These are phyloP conservation scores for Proales similis DNA, from an alignment of 1,140 invertebrate species.

Conservation along the genomic window DNA sequence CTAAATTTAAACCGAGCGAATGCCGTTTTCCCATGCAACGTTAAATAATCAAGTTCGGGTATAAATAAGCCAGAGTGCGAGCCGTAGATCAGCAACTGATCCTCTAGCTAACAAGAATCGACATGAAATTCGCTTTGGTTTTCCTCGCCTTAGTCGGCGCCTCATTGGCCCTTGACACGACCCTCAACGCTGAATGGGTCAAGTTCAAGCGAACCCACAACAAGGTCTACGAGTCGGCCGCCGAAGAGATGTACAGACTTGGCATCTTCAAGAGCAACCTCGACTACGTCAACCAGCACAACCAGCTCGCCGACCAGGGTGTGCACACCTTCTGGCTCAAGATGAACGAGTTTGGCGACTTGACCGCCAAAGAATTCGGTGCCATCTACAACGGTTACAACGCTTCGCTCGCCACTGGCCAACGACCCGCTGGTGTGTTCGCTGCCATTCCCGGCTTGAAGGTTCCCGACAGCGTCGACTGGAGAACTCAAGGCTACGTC, in stretches of 20 bases:
- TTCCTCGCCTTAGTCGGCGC: slow-evolving; percentile 12
- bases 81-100: no score
- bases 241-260: slow-evolving; percentile 17
- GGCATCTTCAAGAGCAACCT: slow-evolving; percentile 41
- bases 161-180: slow-evolving; percentile 11
- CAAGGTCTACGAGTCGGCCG: not conserved
- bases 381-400: slow-evolving; percentile 16
- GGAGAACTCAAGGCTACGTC: slow-evolving; percentile 31
- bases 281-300: slow-evolving; percentile 44
- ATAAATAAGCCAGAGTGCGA: no score
- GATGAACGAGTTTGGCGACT: slow-evolving; percentile 46
- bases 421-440: not conserved
- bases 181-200: slow-evolving; percentile 16
- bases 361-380: slow-evolving; percentile 38
- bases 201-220: slow-evolving; percentile 9
- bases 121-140: no score
- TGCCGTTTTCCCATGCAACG: no score
- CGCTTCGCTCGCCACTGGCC: not conserved
- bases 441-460: slow-evolving; percentile 2
- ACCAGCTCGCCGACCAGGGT: slow-evolving; percentile 41
- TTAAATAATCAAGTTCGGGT: no score
- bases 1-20: no score
- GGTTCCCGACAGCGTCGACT: slow-evolving; percentile 34
- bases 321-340: slow-evolving; percentile 44
- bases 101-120: no score